A percentile compares a stretch with the other conserved stretches of the same genome.
These are phyloP conservation scores for Pagetopsis macropterus DNA, from an alignment of 2,797 vertebrate genomes.

Conservation along the genomic window DNA sequence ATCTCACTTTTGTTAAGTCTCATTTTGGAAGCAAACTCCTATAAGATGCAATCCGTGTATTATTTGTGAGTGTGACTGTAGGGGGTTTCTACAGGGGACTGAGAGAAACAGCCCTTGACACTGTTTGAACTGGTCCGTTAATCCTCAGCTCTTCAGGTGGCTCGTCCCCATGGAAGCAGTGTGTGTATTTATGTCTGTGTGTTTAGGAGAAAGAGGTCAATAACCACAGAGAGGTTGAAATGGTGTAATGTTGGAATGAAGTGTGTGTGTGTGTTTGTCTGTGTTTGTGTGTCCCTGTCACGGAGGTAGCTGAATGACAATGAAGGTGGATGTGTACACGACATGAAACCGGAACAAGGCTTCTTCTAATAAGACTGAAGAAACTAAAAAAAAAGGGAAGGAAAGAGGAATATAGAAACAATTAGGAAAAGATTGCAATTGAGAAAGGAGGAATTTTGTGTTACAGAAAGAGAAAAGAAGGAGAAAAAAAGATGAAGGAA, in stretches of 20 bases:
- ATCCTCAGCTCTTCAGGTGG: slow-evolving; percentile 82
- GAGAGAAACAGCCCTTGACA: slow-evolving; percentile 60
- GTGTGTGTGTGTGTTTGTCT: slow-evolving; percentile 19
- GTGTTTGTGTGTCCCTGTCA: slow-evolving; percentile 27
- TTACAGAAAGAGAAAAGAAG: background rate
- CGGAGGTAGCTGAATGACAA: slow-evolving; percentile 66
- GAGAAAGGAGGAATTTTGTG: background rate
- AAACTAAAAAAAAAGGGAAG: slow-evolving; percentile 5
- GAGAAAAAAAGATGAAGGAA: slow-evolving; percentile 4
- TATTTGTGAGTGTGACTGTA: slow-evolving; percentile 2
- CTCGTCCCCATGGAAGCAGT: slow-evolving; percentile 73
- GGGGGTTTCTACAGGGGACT: slow-evolving; percentile 33
- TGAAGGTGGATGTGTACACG: slow-evolving; percentile 70
- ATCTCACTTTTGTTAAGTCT: slow-evolving; percentile 23
- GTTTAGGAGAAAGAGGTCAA: slow-evolving; percentile 52
- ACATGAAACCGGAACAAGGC: slow-evolving; percentile 76
- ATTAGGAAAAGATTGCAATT: background rate
- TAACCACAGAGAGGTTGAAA: slow-evolving; percentile 40
- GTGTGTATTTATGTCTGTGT: slow-evolving; percentile 17
- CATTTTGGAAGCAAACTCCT: slow-evolving; percentile 21
- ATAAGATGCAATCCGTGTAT: slow-evolving; percentile 26
- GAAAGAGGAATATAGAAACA: background rate
- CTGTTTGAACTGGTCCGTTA: slow-evolving; percentile 78
- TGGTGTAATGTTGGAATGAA: slow-evolving; percentile 29
- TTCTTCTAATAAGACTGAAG: slow-evolving; percentile 29